phyloP scores from a whole-genome alignment of 64 coral and sea anemone species.

The Astreopora myriophthalma region DNA sequence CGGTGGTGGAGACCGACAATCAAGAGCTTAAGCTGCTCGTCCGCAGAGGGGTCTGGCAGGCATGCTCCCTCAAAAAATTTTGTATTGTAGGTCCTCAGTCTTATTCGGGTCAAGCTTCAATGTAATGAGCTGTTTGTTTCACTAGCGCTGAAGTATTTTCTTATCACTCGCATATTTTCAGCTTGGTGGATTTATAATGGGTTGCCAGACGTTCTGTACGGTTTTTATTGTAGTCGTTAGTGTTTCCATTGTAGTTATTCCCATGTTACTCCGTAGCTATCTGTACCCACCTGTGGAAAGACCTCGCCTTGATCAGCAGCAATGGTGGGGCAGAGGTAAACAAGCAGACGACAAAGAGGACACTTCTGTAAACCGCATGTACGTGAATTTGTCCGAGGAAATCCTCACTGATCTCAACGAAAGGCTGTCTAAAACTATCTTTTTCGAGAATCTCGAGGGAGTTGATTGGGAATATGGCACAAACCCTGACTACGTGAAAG shows the following conservation, averaged over 20 bases:
- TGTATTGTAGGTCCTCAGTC: too few relatives aligned
- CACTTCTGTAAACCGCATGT: constrained; percentile 32
- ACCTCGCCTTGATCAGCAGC: not conserved
- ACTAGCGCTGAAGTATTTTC: too few relatives aligned
- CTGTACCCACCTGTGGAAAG: not conserved
- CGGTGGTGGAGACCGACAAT: too few relatives aligned
- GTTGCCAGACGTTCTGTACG: not conserved
- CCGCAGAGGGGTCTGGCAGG: too few relatives aligned
- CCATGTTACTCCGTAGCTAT: not conserved
- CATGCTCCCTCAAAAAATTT: too few relatives aligned
- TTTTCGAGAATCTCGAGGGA: constrained; percentile 76
- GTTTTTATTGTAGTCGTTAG: not conserved
- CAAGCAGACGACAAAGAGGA: constrained; percentile 15
- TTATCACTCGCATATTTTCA: too few relatives aligned
- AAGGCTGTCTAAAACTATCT: constrained; percentile 73
- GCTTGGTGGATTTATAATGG: not conserved
- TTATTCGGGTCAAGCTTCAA: too few relatives aligned
- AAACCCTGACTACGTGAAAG: constrained; percentile 63
- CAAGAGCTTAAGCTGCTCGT: too few relatives aligned
- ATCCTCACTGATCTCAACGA: constrained; percentile 62
- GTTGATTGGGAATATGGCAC: constrained; percentile 87
- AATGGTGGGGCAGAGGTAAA: constrained; percentile 80
- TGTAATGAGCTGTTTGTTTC: too few relatives aligned
- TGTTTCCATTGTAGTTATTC: constrained; percentile 8
- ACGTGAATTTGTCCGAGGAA: constrained; percentile 47